Percentiles rank a stretch among this genome's conserved stretches.
phyloP scores from a whole-genome alignment of 2,888 invertebrate species.

The Nesidiocoris tenuis region DNA sequence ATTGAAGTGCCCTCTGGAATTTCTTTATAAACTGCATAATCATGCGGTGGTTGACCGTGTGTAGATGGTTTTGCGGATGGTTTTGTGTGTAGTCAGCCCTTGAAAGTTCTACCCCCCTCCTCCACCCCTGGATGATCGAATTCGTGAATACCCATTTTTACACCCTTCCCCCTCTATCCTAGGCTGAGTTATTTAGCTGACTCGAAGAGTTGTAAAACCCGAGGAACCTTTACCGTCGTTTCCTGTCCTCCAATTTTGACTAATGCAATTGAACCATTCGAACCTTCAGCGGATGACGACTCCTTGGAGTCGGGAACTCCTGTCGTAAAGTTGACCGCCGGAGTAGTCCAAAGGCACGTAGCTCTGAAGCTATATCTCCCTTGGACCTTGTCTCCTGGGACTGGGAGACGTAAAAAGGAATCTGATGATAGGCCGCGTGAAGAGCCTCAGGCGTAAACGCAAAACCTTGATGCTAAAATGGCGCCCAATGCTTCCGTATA shows the following conservation, averaged over 20 bases:
- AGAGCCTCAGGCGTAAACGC: too few relatives aligned
- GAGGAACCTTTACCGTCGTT: neutral
- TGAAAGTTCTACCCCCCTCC: too few relatives aligned
- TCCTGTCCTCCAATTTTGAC: constrained; percentile 26
- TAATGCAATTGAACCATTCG: constrained; percentile 34
- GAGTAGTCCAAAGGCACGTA: constrained; percentile 33
- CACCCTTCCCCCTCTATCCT: neutral
- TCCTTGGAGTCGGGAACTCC: neutral
- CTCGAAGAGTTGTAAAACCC: constrained; percentile 34
- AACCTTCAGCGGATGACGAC: neutral
- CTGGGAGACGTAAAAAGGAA: neutral
- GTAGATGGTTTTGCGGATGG: too few relatives aligned
- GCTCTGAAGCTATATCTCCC: neutral
- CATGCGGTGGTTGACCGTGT: too few relatives aligned
- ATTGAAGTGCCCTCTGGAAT: too few relatives aligned
- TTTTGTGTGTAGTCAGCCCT: too few relatives aligned
- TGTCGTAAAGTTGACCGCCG: constrained; percentile 40
- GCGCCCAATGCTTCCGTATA: too few relatives aligned
- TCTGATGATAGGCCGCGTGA: neutral
- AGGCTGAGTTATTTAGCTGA: constrained; percentile 40
- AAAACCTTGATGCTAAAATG: too few relatives aligned
- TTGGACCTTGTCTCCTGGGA: neutral
- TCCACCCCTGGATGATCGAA: too few relatives aligned
- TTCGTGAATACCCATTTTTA: too few relatives aligned
- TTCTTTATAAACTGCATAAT: too few relatives aligned